phyloP scores from a whole-genome alignment of 2,888 invertebrate genomes.

The Amphipoea lucens region DNA sequence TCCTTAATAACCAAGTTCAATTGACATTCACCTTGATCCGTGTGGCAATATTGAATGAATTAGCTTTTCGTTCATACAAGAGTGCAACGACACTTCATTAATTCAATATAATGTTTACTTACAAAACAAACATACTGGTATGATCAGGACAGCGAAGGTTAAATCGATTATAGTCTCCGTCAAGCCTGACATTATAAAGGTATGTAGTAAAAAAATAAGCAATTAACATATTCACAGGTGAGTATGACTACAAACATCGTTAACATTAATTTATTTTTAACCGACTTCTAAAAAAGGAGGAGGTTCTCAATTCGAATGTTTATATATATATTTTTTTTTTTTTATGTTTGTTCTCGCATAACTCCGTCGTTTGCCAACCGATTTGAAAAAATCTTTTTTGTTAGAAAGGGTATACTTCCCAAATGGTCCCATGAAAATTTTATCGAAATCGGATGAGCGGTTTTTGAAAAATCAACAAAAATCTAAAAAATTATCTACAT shows the following conservation, averaged over 20 bases:
- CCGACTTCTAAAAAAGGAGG: too few species aligned
- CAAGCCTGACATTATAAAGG: background rate
- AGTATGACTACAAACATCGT: background rate
- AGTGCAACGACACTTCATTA: slow-evolving; percentile 32
- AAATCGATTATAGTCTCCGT: background rate
- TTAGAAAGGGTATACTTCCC: too few species aligned
- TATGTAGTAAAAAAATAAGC: background rate
- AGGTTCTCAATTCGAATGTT: too few species aligned
- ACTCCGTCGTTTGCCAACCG: too few species aligned
- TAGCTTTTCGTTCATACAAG: slow-evolving; percentile 2
- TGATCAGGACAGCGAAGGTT: slow-evolving; percentile 1
- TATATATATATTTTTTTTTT: too few species aligned
- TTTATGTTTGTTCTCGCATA: too few species aligned
- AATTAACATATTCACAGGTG: background rate
- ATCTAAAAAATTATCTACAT: too few species aligned
- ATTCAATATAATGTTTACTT: slow-evolving; percentile 18
- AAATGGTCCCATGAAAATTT: too few species aligned
- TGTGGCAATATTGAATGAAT: slow-evolving; percentile 21
- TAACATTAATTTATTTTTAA: too few species aligned
- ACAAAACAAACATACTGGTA: slow-evolving; percentile 1
- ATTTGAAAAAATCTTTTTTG: too few species aligned
- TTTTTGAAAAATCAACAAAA: too few species aligned
- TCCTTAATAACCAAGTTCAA: slow-evolving; percentile 11
- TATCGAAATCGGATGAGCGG: too few species aligned
- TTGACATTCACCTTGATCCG: slow-evolving; percentile 29